Base-by-base conservation (phyloP, 2,888 invertebrate genomes). In the Rhingia campestris region DNA sequence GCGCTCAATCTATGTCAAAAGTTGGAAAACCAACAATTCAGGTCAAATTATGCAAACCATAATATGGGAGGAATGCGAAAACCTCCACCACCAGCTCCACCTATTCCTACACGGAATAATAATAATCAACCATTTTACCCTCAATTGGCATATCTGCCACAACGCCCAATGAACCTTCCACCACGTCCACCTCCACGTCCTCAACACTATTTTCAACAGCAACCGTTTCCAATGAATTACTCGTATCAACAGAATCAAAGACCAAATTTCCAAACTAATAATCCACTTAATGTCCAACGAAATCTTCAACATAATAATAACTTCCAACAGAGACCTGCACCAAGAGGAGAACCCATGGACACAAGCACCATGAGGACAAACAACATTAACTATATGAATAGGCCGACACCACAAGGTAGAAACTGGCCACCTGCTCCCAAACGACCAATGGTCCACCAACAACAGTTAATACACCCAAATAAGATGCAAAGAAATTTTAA, bases 1-100 rank as follows among this genome's bases (percentile, higher is more conserved):
- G 86, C 81, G 3, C 63, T 85, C 1, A 63, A 86, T 51, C 37
- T 81, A n/a, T 75, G 76, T 14, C 32, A 79, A 6, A 73, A 79
- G 39, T 9, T 81, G n/a, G 63, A 86, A 54, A 85, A 81, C n/a
- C 63, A 63, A 49, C 35, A 14, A 7, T 47, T 4, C 32, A 35
- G 35, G 35, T 35, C 63, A 2, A 33, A 47, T 35, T 49, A 22
- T 6, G 63, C 63, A 37, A 33, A 37, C n/a, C 33, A 49, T 47
- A 63, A 63, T 37, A 37, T 37, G 1, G 35, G 9, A 47, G 41
- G 9, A 37, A 63, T 49, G 10, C 22, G 22, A 22, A 45, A 37
- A 49, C 33, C 6, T 4, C 6, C 6, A 37, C 14, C 35, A 10
- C 47, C 37, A 35, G 12, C 9, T 37, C n/a, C 22, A 22, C 35